These are phyloP conservation scores for Rhineura floridana DNA, from an alignment of 2,113 vertebrate species.

Conservation along the genomic window DNA sequence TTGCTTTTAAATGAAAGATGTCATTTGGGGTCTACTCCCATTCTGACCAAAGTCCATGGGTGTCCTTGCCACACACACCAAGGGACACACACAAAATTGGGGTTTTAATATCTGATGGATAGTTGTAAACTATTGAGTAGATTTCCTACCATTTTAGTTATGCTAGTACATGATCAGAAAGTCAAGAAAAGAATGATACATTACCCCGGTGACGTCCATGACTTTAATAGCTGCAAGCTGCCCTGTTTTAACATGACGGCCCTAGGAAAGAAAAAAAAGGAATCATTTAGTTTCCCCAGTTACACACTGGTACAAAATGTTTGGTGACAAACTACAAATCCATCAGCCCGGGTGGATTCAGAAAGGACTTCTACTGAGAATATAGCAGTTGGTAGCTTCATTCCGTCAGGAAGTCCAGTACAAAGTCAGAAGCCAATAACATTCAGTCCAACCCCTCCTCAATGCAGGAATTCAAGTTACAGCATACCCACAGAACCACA, in stretches of 20 bases:
- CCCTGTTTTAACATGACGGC: slow-evolving; percentile 98
- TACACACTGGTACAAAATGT: neutral
- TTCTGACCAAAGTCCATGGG: neutral
- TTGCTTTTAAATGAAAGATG: neutral
- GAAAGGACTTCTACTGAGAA: neutral
- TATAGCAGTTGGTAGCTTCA: neutral
- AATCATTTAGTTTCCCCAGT: slow-evolving; percentile 41
- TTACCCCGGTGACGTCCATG: slow-evolving; percentile 99
- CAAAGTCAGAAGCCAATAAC: neutral
- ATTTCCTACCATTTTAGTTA: slow-evolving; percentile 24
- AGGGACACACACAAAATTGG: neutral
- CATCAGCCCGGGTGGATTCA: neutral
- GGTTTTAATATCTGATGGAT: neutral
- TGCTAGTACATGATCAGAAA: slow-evolving; percentile 21
- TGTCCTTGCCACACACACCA: neutral
- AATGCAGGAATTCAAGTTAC: too few species aligned
- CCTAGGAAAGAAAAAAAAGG: slow-evolving; percentile 77
- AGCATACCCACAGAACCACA: too few species aligned
- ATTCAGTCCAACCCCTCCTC: too few species aligned
- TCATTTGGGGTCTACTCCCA: neutral
- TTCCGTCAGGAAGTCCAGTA: neutral
- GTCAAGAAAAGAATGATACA: slow-evolving; percentile 51
- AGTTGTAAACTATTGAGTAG: neutral
- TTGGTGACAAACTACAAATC: neutral
- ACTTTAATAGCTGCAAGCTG: slow-evolving; percentile 98